phyloP scores from a whole-genome alignment of 2,113 vertebrate species.

The Serinus canaria region DNA sequence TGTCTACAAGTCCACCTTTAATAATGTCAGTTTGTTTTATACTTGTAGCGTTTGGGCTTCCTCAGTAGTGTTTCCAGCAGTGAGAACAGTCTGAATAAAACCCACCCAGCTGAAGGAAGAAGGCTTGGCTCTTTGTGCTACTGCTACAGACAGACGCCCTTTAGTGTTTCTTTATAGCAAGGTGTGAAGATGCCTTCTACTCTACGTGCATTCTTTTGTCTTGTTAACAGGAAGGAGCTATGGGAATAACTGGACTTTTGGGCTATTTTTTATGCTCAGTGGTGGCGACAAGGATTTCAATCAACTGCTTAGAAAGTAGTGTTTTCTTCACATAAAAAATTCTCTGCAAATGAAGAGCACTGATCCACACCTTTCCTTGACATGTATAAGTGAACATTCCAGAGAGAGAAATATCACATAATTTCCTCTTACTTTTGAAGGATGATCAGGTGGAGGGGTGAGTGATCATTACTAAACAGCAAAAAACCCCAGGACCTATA shows the following conservation, averaged over 20 bases:
- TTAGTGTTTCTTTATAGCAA: not conserved
- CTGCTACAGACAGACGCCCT: not conserved
- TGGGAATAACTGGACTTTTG: not conserved
- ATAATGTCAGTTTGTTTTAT: not conserved
- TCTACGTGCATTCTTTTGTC: not conserved
- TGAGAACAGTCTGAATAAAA: constrained; percentile 49
- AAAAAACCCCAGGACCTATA: not conserved
- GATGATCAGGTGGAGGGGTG: not conserved
- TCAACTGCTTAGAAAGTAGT: not conserved
- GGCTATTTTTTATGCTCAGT: not conserved
- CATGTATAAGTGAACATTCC: not conserved
- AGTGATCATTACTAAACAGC: not conserved
- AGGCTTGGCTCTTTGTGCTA: not conserved
- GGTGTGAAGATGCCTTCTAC: not conserved
- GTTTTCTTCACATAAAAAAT: not conserved
- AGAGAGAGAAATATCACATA: not conserved
- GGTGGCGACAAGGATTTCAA: not conserved
- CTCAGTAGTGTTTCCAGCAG: not conserved
- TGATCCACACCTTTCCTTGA: not conserved
- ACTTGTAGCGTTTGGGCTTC: not conserved
- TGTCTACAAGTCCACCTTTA: constrained; percentile 35
- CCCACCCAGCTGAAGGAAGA: constrained; percentile 26
- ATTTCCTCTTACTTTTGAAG: not conserved
- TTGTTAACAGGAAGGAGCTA: not conserved
- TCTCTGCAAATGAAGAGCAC: not conserved